Evolutionary conservation across 2,888 invertebrate species (phyloP).

Genomic region (Carterocephalus palaemon): DNA sequence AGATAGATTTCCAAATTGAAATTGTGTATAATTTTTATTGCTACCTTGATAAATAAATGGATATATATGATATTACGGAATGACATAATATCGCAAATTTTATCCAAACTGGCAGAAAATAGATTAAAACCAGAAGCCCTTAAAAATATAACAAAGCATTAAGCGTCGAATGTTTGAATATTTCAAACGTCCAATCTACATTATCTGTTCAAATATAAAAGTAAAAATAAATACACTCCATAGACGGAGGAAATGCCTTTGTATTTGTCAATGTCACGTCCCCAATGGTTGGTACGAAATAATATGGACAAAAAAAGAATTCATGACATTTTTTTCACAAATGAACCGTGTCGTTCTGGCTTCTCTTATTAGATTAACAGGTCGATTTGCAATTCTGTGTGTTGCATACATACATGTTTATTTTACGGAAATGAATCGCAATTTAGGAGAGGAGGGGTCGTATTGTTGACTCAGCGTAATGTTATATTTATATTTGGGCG

Average conservation of each 20-base stretch:
- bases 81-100: no score
- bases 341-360: conserved; percentile 70
- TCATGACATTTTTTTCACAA: conserved; percentile 71
- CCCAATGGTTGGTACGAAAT: conserved; percentile 44
- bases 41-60: conserved; percentile 28
- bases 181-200: conserved; percentile 59
- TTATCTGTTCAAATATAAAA: conserved; percentile 68
- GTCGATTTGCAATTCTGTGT: conserved; percentile 77
- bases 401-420: conserved; percentile 69
- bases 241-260: conserved; percentile 68
- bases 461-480: conserved; percentile 65
- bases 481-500: conserved; percentile 44
- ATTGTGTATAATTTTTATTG: no score
- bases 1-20: no score
- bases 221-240: conserved; percentile 51
- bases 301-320: conserved; percentile 54
- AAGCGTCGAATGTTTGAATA: conserved; percentile 32
- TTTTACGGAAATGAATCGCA: conserved; percentile 77
- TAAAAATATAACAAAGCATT: conserved; percentile 21
- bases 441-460: conserved; percentile 55
- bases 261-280: conserved; percentile 75
- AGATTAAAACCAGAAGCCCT: conserved; percentile 16
- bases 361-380: conserved; percentile 77
- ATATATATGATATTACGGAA: conserved; percentile 1
- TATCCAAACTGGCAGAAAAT: conserved; percentile 3